Percentiles rank a stretch among this genome's conserved stretches.
phyloP scores from a whole-genome alignment of 2,797 vertebrate genomes.

The Trichosurus vulpecula region DNA sequence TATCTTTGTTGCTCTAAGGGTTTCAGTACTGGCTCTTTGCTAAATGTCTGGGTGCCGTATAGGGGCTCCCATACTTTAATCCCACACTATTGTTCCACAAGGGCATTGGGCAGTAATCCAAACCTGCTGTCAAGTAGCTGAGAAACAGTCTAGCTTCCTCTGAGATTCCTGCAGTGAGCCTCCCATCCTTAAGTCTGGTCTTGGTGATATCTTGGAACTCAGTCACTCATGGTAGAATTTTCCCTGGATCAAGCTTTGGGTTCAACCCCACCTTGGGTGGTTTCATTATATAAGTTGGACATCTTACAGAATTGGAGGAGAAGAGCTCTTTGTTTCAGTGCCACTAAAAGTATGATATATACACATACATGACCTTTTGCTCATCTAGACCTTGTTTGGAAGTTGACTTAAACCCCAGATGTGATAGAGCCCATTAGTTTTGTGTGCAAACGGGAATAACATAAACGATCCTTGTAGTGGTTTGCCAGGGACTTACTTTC shows the following conservation, averaged over 20 bases:
- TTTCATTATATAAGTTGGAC: background rate
- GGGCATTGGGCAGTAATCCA: background rate
- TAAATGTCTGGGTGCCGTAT: background rate
- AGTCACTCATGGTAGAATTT: background rate
- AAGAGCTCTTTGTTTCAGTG: background rate
- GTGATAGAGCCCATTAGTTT: background rate
- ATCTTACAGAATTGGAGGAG: background rate
- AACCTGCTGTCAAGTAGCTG: background rate
- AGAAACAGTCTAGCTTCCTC: background rate
- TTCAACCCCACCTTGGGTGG: background rate
- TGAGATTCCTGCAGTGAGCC: background rate
- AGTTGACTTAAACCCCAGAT: background rate
- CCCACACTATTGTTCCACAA: background rate
- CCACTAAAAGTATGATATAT: background rate
- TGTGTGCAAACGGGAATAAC: background rate
- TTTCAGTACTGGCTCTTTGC: background rate
- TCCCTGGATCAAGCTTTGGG: background rate
- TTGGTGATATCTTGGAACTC: background rate
- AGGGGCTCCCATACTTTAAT: background rate
- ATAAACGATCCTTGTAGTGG: background rate
- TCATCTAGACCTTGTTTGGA: background rate
- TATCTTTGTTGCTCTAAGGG: slow-evolving; percentile 29
- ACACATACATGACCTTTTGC: background rate
- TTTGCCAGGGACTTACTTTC: background rate
- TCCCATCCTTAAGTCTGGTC: background rate